Conservation (phyloP, 2,888 invertebrate genomes). For the Candidula unifasciata region DNA sequence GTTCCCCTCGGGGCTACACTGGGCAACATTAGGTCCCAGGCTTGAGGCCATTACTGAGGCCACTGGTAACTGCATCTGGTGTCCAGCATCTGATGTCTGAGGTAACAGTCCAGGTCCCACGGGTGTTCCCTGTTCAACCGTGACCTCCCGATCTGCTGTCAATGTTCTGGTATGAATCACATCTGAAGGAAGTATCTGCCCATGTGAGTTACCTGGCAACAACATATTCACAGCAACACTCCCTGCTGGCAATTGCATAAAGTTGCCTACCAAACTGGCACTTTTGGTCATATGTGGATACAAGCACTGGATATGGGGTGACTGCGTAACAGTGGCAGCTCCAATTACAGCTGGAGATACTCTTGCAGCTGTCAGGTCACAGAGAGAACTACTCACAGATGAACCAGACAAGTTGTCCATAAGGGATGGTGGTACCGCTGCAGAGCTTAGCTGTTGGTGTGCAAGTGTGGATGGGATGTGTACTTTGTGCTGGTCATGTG, state of each 20-base stretch:
- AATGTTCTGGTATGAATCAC: conserved; percentile 21
- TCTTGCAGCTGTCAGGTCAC: background rate
- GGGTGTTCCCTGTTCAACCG: conserved; percentile 17
- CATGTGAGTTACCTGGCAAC: conserved; percentile 47
- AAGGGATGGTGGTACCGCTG: background rate
- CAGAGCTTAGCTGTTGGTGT: background rate
- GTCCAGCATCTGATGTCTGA: conserved; percentile 26
- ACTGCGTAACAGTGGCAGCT: background rate
- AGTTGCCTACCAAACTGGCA: conserved; percentile 25
- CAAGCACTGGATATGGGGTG: background rate
- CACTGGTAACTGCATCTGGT: conserved; percentile 33
- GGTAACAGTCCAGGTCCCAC: conserved; percentile 28
- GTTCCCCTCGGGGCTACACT: conserved; percentile 28
- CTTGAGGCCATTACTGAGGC: conserved; percentile 43
- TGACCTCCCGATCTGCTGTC: conserved; percentile 24
- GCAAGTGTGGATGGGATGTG: background rate
- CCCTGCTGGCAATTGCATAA: conserved; percentile 38
- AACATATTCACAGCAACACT: conserved; percentile 56
- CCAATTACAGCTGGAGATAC: conserved; percentile 19
- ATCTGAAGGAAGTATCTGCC: conserved; percentile 28
- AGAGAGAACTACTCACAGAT: background rate
- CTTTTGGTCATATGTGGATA: conserved; percentile 25
- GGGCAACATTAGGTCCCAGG: conserved; percentile 31
- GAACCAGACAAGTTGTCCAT: background rate
- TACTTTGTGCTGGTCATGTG: conserved; percentile 55